Conservation (phyloP, 2,888 invertebrate genomes). For the Plebejus anna region DNA sequence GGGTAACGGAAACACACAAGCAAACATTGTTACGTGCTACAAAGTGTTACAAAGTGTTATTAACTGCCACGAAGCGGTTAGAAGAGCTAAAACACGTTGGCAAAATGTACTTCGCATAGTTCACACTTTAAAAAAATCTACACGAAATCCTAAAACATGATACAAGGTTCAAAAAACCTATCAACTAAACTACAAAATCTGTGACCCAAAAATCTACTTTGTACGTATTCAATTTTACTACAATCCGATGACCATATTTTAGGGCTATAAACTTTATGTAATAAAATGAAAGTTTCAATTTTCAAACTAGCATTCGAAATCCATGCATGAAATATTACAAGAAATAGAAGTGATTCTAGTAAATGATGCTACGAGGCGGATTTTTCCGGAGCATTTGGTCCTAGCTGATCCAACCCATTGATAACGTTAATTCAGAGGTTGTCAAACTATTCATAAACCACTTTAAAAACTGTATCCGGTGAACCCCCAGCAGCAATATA, state of each 20-base stretch:
- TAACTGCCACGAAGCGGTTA: background rate
- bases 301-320: background rate
- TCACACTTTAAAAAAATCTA: too few relatives aligned
- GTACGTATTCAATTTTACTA: too few relatives aligned
- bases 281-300: background rate
- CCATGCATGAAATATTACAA: conserved; percentile 26
- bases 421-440: conserved; percentile 34
- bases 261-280: too few relatives aligned
- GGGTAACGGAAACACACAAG: background rate
- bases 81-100: too few relatives aligned
- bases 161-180: background rate
- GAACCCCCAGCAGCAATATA: too few relatives aligned
- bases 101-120: too few relatives aligned
- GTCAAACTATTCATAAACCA: background rate
- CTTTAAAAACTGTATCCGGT: too few relatives aligned
- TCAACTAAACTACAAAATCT: too few relatives aligned
- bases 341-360: conserved; percentile 33
- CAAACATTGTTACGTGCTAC: background rate
- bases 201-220: too few relatives aligned
- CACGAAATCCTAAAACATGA: background rate
- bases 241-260: too few relatives aligned
- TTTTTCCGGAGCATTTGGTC: conserved; percentile 38
- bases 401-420: conserved; percentile 52
- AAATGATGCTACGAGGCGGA: conserved; percentile 33
- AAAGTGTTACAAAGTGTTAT: background rate